Evolutionary conservation across 2,888 invertebrate species (phyloP), one percentile per base, ranked within the genome.

Genomic region (Apeira syringaria): DNA sequence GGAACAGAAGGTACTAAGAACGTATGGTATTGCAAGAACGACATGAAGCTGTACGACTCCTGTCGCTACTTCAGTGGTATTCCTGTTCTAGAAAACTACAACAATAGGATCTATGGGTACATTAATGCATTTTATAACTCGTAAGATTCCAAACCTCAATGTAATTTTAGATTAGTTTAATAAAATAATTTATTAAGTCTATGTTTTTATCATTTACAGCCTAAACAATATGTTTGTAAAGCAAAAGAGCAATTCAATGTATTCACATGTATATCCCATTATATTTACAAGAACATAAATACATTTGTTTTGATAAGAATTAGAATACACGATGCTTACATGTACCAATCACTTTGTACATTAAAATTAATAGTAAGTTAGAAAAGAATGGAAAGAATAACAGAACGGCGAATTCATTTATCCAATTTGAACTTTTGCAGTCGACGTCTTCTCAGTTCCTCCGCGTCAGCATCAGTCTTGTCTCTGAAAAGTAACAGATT

Each of bases 61-160:
- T 94, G 95, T 63, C 74, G 87, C 45, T 95, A 94, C 73, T 85
- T 92, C 45, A 66, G 87, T 31, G 95, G 94, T 22, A 90, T 84
- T 66, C 94, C 97, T 26, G 76, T 86, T 10, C 76, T 96, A 44
- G 91, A 92, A 48, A 94, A 94, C 28, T 98, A 96, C 68, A 96
- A 97, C 75, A 92, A 92, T 31, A 92, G 94, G 59, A 94, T 97
- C 15, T 94, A 97, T 63, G 93, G 93, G 53, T 93, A 93, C 65
- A 89, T 98, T 40, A 88, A 94, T 59, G 95, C 95, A 24, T 94
- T 98, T 83, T 97, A 97, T 85, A 93, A 92, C 68, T 94, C 93
- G 80, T 88, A 86, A 71, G 39, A 55, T 53, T 49, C 29, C 28
- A 32, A 56, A 47, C 56, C 40, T 56, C 49, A 44, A 47, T 53